A percentile compares a stretch with the other conserved stretches of the same genome.
phyloP scores from a whole-genome alignment of 2,888 invertebrate species.

The Venustoraphidia nigricollis region DNA sequence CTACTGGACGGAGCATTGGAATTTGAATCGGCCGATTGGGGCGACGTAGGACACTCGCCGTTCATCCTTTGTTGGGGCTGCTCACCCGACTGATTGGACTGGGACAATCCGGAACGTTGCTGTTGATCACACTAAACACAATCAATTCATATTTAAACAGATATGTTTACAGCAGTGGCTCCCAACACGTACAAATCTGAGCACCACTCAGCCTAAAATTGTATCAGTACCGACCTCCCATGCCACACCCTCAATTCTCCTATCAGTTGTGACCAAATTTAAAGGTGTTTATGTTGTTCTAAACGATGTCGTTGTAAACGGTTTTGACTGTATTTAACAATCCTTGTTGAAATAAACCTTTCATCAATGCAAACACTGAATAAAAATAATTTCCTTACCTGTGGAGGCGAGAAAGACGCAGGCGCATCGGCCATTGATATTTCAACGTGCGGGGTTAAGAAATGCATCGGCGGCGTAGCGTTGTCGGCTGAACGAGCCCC shows the following conservation, averaged over 20 bases:
- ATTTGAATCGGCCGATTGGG: conserved; percentile 68
- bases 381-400: conserved; percentile 20
- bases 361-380: neutral
- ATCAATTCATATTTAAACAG: neutral
- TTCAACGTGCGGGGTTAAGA: conserved; percentile 80
- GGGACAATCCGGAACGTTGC: conserved; percentile 9
- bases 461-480: conserved; percentile 81
- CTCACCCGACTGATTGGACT: conserved; percentile 13
- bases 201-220: too few species aligned
- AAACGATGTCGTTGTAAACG: too few species aligned
- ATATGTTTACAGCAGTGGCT: neutral
- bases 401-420: conserved; percentile 44
- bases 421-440: conserved; percentile 78
- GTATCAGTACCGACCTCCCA: too few species aligned
- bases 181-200: neutral
- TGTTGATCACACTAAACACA: conserved; percentile 22
- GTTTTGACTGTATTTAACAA: too few species aligned
- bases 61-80: conserved; percentile 38
- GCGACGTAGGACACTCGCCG: conserved; percentile 56
- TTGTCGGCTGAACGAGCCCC: conserved; percentile 70
- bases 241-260: too few species aligned
- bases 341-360: too few species aligned
- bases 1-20: conserved; percentile 59
- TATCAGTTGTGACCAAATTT: too few species aligned
- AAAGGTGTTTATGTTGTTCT: too few species aligned